Base-by-base conservation (phyloP, 2,113 vertebrate species). In the Scomber colias region DNA sequence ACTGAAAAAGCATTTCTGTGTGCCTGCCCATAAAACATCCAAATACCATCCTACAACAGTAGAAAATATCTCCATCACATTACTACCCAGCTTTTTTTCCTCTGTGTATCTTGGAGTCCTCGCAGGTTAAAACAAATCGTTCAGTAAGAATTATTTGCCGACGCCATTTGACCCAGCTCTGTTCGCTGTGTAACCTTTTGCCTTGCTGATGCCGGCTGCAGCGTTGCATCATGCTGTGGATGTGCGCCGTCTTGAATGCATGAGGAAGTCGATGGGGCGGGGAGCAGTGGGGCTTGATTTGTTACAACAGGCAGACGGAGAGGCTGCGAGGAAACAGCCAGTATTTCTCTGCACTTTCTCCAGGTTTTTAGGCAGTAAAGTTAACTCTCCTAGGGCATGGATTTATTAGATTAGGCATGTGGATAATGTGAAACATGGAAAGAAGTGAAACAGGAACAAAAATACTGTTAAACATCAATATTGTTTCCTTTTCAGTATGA, bases 161-260 rank as follows among this genome's bases (percentile, higher is more conserved):
- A 11, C 30, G 8, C 8, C 48, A 5, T 72, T 68, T 65, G 74
- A 81, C 57, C 66, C 44, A 15, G 45, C 65, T n/a, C 48, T 19
- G 11, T 67, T 81, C 7, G 1, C 70, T 53, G 53, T 40, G 68
- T n/a, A 71, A 63, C 75, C 73, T 72, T 57, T 62, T 19, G 78
- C 75, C 72, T 79, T 51, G 68, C 67, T 21, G 71, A 17, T 30
- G 31, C 19, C 17, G 65, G 62, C 74, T 80, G 84, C 73, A 57
- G 76, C 1, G 44, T 89, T 89, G 77, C 79, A 72, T 83, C 84
- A 89, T 30, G 79, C 67, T 71, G 70, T 3, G 49, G 49, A 15
- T 57, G 30, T 14, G 27, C 1, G 1, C 27, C 9, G 67, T 9
- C 10, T 49, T 15, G 30, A 72, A 75, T 62, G 65, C 75, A 64